These are phyloP conservation scores for Epistrophe eligans DNA, from an alignment of 2,888 invertebrate genomes.

Conservation along the genomic window DNA sequence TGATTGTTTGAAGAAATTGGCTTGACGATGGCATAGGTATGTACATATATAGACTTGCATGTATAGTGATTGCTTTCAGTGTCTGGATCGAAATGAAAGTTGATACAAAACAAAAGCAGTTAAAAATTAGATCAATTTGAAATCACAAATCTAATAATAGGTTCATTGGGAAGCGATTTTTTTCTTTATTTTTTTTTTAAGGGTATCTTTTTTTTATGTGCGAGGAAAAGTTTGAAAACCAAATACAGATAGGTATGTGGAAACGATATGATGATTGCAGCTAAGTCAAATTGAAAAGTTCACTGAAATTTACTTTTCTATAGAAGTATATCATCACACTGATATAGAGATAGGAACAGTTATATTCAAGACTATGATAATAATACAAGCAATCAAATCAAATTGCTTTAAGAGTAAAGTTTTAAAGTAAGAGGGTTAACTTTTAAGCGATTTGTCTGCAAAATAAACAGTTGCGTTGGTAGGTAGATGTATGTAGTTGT, in stretches of 20 bases:
- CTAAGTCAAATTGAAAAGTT: constrained; percentile 51
- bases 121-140: constrained; percentile 60
- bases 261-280: constrained; percentile 23
- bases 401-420: constrained; percentile 51
- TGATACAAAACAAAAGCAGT: constrained; percentile 28
- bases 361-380: constrained; percentile 22
- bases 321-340: not conserved
- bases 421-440: constrained; percentile 35
- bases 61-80: constrained; percentile 54
- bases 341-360: constrained; percentile 7
- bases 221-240: constrained; percentile 40
- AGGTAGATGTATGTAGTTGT: constrained; percentile 24
- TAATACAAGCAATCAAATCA: constrained; percentile 62
- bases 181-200: constrained; percentile 15
- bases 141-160: constrained; percentile 70
- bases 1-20: constrained; percentile 69
- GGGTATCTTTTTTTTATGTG: constrained; percentile 21
- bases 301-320: constrained; percentile 30
- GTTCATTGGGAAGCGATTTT: constrained; percentile 26
- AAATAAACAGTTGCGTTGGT: constrained; percentile 12
- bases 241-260: constrained; percentile 8
- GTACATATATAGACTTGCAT: not conserved
- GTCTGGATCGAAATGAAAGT: constrained; percentile 35
- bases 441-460: constrained; percentile 47
- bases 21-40: constrained; percentile 32